Conservation (phyloP, 2,888 invertebrate genomes). For the Hemaris fuciformis region DNA sequence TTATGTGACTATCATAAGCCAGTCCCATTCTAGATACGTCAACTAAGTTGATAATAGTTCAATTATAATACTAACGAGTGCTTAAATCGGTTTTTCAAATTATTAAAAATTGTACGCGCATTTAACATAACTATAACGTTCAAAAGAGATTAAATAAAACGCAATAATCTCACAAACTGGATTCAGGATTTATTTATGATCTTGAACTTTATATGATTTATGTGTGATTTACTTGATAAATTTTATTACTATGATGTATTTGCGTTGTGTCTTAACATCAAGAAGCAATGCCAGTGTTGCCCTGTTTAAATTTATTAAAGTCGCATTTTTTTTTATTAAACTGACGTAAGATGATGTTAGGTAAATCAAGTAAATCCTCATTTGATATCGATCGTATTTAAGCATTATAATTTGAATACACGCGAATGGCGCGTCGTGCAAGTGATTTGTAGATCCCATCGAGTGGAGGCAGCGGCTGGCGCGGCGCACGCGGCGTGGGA, state of each 20-base stretch:
- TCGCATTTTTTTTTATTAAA: no score
- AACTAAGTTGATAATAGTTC: no score
- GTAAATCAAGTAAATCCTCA: not conserved
- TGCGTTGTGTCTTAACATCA: not conserved
- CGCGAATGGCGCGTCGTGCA: constrained; percentile 35
- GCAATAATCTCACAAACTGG: not conserved
- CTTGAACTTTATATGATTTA: not conserved
- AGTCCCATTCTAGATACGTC: no score
- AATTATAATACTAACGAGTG: no score
- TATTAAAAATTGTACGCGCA: no score
- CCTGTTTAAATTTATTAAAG: no score
- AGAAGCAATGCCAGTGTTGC: not conserved
- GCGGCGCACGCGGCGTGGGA: constrained; percentile 64
- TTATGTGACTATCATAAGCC: no score
- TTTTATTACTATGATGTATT: not conserved
- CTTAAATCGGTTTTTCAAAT: no score
- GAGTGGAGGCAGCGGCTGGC: constrained; percentile 34
- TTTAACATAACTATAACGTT: no score
- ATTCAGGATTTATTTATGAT: not conserved
- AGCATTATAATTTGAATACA: constrained; percentile 22
- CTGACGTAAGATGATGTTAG: not conserved
- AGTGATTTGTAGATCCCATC: constrained; percentile 56
- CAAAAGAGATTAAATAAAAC: no score
- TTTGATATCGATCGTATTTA: not conserved
- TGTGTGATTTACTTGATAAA: not conserved